phyloP scores from a whole-genome alignment of 2,113 vertebrate species.

The Phylloscopus trochilus region DNA sequence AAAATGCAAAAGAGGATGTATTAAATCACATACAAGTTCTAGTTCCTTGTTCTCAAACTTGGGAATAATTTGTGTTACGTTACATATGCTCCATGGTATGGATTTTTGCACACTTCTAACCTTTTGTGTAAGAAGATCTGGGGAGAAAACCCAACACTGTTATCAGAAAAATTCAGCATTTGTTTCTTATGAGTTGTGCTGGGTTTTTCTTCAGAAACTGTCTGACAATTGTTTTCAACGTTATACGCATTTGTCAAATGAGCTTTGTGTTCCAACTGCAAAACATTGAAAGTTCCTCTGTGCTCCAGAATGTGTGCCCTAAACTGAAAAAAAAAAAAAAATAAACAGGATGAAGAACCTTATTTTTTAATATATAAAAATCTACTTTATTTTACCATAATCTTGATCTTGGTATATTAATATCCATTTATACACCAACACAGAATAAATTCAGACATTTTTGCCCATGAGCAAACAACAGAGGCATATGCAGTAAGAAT shows the following conservation, averaged over 20 bases:
- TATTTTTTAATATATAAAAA: neutral
- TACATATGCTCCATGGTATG: neutral
- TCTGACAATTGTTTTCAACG: neutral
- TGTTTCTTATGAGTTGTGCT: neutral
- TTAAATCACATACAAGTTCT: neutral
- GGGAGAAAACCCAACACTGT: neutral
- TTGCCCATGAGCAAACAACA: neutral
- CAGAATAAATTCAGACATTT: neutral
- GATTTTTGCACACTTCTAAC: neutral
- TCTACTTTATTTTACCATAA: neutral
- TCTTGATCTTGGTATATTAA: neutral
- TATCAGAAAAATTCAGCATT: neutral
- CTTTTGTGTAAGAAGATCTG: neutral
- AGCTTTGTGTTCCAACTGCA: neutral
- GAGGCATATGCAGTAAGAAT: neutral
- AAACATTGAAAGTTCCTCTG: neutral
- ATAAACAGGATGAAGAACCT: neutral
- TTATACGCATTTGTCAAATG: neutral
- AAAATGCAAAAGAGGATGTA: neutral
- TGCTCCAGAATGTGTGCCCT: neutral
- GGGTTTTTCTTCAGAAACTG: neutral
- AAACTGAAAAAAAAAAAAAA: neutral
- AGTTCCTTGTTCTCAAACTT: neutral
- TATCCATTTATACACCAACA: neutral
- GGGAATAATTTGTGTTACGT: neutral